Evolutionary conservation across 2,113 vertebrate genomes (phyloP), one percentile per base, ranked within the genome.

Genomic region (Saguinus midas): DNA sequence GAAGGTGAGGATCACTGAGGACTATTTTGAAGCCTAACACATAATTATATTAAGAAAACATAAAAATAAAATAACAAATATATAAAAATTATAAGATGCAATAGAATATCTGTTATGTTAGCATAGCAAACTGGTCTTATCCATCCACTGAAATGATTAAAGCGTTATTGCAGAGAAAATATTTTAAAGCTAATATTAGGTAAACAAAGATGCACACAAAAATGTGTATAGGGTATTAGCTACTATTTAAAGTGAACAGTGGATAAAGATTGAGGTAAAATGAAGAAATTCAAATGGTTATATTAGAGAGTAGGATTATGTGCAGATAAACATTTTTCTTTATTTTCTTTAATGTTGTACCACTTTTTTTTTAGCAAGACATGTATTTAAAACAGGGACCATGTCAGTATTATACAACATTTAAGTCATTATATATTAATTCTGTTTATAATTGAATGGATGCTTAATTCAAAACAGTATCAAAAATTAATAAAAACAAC

Each of bases 401-500:
- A 75, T 66, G 64, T 45, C 58, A 55, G 11, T 17, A 61, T 68
- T 92, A 86, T 45, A 45, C 29, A 90, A 86, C 72, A 97, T 81
- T 61, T 87, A 78, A 85, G 57, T 96, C 23, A 73, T 29, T 72
- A 13, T 64, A 55, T 68, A 52, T 87, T 94, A 58, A 91, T 75
- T 91, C 43, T 80, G n/a, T 92, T 86, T 80, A 50, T 66, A 87
- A 76, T 64, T 92, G 32, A 94, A 89, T 61, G 6, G 68, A 96
- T 87, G 66, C 70, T 35, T 81, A 90, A 91, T 72, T 90, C 0
- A 45, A 82, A 87, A 87, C 21, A 68, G 11, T 66, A 40, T n/a
- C 20, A 68, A 91, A 35, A 78, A 23, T 27, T 70, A 58, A 37
- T 70, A 25, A 10, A 70, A 86, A 37, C 52, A 76, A 84, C 73